Evolutionary conservation across 2,113 vertebrate species (phyloP), one percentile per base, ranked within the genome.

Genomic region (Dolichallabes microphthalmus): DNA sequence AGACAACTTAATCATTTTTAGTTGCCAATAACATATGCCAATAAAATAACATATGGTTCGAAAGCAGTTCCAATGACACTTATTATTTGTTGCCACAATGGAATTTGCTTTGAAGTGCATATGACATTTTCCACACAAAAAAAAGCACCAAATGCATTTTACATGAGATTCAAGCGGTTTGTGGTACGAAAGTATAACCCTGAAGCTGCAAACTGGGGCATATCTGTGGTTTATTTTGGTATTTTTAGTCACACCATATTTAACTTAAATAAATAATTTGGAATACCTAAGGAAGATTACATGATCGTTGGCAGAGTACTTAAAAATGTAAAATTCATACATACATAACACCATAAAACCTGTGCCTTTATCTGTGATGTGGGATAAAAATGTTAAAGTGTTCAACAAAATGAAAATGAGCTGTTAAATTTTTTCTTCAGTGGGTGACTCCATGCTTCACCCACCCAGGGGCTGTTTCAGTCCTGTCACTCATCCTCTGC

Each of bases 401-500:
- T 53, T 84, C 55, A 64, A 14, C 64, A 66, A 68, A 69, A 52
- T 55, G 66, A 81, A 69, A 87, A 85, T 32, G 58, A 35, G 71
- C 39, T 68, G 39, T 86, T 89, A 12, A 88, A 92, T 90, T 93
- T 92, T 90, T 78, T 82, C 39, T 87, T 82, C 69, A 88, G 94
- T 94, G 93, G 95, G 95, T 93, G 94, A 55, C 77, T 85, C 27
- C 66, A 91, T 77, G 91, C 86, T 89, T 91, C 87, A 89, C 79
- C 85, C 35, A 87, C 89, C 69, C 86, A 74, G 79, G 80, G 57
- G 32, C 71, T 80, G 39, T 80, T 88, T 83, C 82, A 61, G 75
- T 60, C 78, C 77, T 69, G 88, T 81, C 80, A 87, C 61, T 53
- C 66, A 50, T 64, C 69, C 71, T 82, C n/a, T 77, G 69, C 87